Percentiles rank a stretch among this genome's conserved stretches.
Conservation (phyloP, 2,113 vertebrate species). For the Gymnobelideus leadbeateri region DNA sequence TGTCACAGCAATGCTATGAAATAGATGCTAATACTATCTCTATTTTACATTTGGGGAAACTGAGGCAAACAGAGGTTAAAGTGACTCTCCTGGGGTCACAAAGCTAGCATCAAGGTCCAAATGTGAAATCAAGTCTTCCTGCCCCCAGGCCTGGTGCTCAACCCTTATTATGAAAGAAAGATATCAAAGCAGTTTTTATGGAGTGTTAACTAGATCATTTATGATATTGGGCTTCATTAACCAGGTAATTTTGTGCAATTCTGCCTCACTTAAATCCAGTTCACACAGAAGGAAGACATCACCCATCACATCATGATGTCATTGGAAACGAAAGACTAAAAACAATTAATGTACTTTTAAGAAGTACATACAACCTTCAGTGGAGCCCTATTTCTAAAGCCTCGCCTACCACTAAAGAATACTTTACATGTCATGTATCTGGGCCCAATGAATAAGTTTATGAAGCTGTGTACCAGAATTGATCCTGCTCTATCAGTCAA, state of each 20-base stretch:
- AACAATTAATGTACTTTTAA: background rate
- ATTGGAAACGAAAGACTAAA: background rate
- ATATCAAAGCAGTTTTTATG: background rate
- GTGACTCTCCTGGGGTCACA: background rate
- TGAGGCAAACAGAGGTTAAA: background rate
- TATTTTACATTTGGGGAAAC: background rate
- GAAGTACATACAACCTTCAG: background rate
- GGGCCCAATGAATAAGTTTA: background rate
- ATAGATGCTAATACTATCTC: background rate
- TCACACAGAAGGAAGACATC: background rate
- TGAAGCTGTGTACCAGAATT: background rate
- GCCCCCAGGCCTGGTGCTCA: background rate
- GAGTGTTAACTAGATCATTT: background rate
- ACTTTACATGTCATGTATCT: background rate
- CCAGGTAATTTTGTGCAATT: too few relatives aligned
- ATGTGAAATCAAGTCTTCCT: background rate
- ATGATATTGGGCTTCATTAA: background rate
- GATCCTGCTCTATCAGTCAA: background rate
- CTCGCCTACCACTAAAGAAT: background rate
- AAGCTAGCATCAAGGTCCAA: background rate
- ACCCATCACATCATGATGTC: too few relatives aligned
- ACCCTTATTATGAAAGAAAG: background rate
- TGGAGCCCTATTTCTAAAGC: background rate
- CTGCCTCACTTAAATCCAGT: too few relatives aligned
- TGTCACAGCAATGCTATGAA: background rate